These are phyloP conservation scores for Mystacides longicornis DNA, from an alignment of 2,888 invertebrate species.

Conservation along the genomic window DNA sequence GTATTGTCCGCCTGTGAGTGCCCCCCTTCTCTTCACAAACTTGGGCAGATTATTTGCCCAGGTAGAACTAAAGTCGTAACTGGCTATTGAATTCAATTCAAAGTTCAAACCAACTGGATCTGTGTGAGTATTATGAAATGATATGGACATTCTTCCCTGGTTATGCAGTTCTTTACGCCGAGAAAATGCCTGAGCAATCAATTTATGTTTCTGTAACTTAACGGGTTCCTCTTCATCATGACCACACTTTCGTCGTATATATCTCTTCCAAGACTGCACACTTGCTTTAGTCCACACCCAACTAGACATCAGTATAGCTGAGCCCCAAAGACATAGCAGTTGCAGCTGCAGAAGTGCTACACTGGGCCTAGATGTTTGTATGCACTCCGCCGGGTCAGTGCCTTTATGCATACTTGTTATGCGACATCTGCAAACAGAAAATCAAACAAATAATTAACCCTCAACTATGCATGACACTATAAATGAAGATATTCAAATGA, in stretches of 20 bases:
- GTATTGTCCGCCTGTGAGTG: slow-evolving; percentile 42
- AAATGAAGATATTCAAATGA: background rate
- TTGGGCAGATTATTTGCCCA: slow-evolving; percentile 89
- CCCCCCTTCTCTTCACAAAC: slow-evolving; percentile 76
- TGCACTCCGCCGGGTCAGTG: slow-evolving; percentile 46
- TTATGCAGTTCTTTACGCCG: slow-evolving; percentile 78
- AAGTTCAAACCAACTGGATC: slow-evolving; percentile 83
- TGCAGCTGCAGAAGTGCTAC: slow-evolving; percentile 77
- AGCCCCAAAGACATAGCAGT: slow-evolving; percentile 72
- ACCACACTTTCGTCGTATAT: slow-evolving; percentile 71
- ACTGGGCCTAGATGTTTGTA: slow-evolving; percentile 65
- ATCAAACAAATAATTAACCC: background rate
- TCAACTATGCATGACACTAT: background rate
- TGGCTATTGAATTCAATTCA: slow-evolving; percentile 64
- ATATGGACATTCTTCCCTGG: slow-evolving; percentile 79
- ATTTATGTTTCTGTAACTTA: slow-evolving; percentile 74
- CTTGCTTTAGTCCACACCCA: slow-evolving; percentile 92
- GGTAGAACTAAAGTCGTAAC: slow-evolving; percentile 80
- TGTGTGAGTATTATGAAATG: slow-evolving; percentile 77
- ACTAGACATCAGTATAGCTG: slow-evolving; percentile 82
- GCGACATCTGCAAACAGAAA: slow-evolving; percentile 33
- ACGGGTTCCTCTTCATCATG: slow-evolving; percentile 62
- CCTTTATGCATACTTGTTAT: slow-evolving; percentile 37
- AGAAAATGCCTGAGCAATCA: slow-evolving; percentile 86
- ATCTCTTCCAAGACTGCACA: slow-evolving; percentile 77